A percentile compares a stretch with the other conserved stretches of the same genome.
Conservation (phyloP, 2,888 invertebrate genomes). For the Apamea anceps region DNA sequence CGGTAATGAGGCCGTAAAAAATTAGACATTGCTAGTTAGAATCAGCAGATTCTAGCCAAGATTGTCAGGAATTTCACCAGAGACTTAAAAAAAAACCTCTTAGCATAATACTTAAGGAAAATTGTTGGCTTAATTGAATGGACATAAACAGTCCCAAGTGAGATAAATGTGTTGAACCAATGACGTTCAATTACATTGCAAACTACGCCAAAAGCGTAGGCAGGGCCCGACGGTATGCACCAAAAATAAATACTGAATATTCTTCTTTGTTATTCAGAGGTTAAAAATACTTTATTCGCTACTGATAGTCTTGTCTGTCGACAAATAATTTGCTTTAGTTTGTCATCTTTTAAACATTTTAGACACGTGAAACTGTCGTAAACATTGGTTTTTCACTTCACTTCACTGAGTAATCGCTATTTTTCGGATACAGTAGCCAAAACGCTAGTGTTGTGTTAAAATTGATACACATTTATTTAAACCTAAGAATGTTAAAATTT, state of each 20-base stretch:
- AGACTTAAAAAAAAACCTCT: neutral
- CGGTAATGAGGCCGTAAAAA: neutral
- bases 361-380: neutral
- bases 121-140: conserved; percentile 28
- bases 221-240: conserved; percentile 51
- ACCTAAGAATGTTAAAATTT: neutral
- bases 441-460: neutral
- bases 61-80: conserved; percentile 23
- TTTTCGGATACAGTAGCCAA: neutral
- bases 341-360: conserved; percentile 28
- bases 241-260: conserved; percentile 61
- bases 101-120: conserved; percentile 7
- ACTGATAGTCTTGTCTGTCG: conserved; percentile 39
- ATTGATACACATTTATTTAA: neutral
- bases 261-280: conserved; percentile 61
- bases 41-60: conserved; percentile 18
- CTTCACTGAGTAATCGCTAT: neutral
- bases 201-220: conserved; percentile 67
- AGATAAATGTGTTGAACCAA: conserved; percentile 38
- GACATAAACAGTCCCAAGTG: conserved; percentile 43
- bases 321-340: conserved; percentile 18
- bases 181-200: conserved; percentile 59
- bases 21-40: conserved; percentile 1
- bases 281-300: conserved; percentile 55
- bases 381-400: conserved; percentile 17